Percentiles rank a stretch among this genome's conserved stretches.
Conservation (phyloP, 2,113 vertebrate species). For the Acanthisitta chloris region DNA sequence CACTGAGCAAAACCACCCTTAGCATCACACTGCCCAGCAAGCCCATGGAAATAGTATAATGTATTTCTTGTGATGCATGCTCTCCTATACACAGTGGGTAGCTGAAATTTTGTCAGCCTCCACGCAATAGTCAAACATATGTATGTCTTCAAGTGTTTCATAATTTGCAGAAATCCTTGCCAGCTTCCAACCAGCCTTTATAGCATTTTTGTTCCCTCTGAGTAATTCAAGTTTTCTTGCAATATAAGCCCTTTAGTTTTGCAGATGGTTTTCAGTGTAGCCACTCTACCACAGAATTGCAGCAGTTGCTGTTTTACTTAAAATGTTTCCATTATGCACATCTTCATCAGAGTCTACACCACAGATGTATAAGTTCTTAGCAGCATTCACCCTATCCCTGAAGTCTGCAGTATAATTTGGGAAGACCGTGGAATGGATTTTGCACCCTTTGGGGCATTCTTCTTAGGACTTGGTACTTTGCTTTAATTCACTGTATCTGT, state of each 20-base stretch:
- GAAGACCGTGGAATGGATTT: background rate
- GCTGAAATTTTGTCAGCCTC: background rate
- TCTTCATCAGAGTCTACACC: background rate
- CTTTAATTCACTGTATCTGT: background rate
- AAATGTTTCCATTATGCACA: background rate
- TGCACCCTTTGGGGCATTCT: background rate
- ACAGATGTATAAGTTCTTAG: background rate
- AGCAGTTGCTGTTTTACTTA: rapidly evolving
- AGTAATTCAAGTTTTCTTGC: background rate
- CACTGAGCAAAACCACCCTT: background rate
- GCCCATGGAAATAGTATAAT: background rate
- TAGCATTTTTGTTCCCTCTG: background rate
- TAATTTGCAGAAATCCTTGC: background rate
- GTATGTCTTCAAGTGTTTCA: background rate
- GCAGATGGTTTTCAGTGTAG: background rate
- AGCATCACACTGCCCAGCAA: rapidly evolving
- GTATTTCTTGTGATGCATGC: background rate
- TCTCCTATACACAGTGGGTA: background rate
- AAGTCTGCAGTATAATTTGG: background rate
- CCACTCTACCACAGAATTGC: background rate
- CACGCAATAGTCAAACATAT: rapidly evolving
- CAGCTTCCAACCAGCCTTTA: background rate
- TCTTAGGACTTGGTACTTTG: background rate
- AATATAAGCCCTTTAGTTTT: background rate
- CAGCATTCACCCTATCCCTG: background rate